Percentiles rank a stretch among this genome's conserved stretches.
Conservation (phyloP, 2,797 vertebrate genomes). For the Novumbra hubbsi region DNA sequence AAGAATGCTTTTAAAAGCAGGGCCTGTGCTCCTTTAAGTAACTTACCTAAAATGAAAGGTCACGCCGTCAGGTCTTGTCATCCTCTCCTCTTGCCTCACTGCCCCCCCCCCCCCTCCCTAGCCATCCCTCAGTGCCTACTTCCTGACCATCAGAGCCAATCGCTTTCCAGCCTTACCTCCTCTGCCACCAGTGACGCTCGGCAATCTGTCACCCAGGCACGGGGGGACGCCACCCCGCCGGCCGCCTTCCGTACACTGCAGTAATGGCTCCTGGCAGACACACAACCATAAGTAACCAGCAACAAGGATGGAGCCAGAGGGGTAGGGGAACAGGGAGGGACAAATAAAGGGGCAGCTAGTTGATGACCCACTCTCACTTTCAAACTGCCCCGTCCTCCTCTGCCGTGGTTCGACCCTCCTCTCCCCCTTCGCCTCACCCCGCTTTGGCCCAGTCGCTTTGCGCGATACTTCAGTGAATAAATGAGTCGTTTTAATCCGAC, state of each 20-base stretch:
- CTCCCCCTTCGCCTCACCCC: slow-evolving; percentile 69
- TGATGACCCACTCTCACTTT: slow-evolving; percentile 71
- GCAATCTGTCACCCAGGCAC: slow-evolving; percentile 98
- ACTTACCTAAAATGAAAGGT: slow-evolving; percentile 74
- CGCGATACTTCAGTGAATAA: slow-evolving; percentile 99
- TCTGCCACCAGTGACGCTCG: slow-evolving; percentile 88
- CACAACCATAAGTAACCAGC: slow-evolving; percentile 73
- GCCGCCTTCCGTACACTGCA: slow-evolving; percentile 92
- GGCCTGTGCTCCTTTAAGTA: slow-evolving; percentile 74
- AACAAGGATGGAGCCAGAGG: slow-evolving; percentile 30
- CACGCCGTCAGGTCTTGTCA: slow-evolving; percentile 78
- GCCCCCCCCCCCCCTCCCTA: slow-evolving; percentile 60
- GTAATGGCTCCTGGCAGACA: slow-evolving; percentile 99
- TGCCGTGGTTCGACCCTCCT: slow-evolving; percentile 21
- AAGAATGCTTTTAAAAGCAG: slow-evolving; percentile 70
- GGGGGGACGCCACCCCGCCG: slow-evolving; percentile 93
- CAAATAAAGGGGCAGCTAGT: slow-evolving; percentile 72
- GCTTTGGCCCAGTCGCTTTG: slow-evolving; percentile 93
- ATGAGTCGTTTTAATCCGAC: slow-evolving; percentile 99
- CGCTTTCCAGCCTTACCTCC: slow-evolving; percentile 84
- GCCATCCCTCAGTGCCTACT: slow-evolving; percentile 82
- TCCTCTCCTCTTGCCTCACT: slow-evolving; percentile 74
- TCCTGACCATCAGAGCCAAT: slow-evolving; percentile 93
- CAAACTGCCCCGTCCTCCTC: slow-evolving; percentile 49
- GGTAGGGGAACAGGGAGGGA: slow-evolving; percentile 63